Base-by-base conservation (phyloP, 2,888 invertebrate genomes). In the Ophioninae sp. region DNA sequence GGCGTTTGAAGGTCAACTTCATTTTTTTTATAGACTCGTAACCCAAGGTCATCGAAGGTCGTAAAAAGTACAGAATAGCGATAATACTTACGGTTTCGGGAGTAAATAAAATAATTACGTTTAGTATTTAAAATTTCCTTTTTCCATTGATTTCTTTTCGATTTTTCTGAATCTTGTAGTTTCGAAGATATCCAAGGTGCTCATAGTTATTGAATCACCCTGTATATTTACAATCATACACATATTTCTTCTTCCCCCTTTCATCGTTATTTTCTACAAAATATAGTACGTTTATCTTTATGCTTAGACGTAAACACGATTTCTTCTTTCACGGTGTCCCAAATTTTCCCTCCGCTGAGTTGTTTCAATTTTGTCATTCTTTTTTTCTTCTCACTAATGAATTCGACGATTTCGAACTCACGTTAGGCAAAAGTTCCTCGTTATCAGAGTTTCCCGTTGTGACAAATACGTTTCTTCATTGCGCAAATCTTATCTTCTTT, bases 211-310 rank as follows among this genome's bases (percentile, higher is more conserved):
- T 30, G 30, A 30, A 30, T 3, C 30, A 30, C 30, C 30, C 30
- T 30, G 17, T 69, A 39, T 9, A 41, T 73, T 9, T 6, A 20
- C 58, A 6, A 2, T 10, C 23, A 51, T 56, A 56, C 23, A 69
- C 17, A n/a, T 65, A 69, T 22, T 56, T 23, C 51, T 58, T 65
- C 51, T 1, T 37, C 44, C 61, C 61, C 9, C 20, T 58, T 30
- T 63, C 51, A 71, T 75, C 22, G 6, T 82, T 67, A 58, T 63
- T 22, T 22, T 44, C 64, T 76, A 67, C 61, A 41, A 83, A 80
- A 77, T 72, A 59, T 59, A 67, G 65, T 79, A 69, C 23, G 61
- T 71, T 63, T 61, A 22, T 72, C 17, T 58, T 76, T 75, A 64
- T 10, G 13, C 41, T 6, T 72, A 75, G 59, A 71, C 51, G 22